Evolutionary conservation across 2,797 vertebrate species (phyloP).

Genomic region (Pelobates cultripes): DNA sequence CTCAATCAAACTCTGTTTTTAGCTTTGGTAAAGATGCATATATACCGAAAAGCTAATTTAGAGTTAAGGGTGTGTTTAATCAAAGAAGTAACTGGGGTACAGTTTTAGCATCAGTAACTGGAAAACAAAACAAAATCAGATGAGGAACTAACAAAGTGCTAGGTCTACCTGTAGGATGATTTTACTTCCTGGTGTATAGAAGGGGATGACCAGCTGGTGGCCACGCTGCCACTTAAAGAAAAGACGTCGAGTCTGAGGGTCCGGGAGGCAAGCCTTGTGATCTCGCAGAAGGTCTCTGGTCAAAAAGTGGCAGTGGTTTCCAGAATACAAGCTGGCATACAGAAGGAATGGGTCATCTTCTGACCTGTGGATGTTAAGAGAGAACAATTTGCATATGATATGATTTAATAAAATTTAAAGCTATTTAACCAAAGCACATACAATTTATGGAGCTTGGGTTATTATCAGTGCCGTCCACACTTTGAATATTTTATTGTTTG

Average conservation of each 20-base stretch:
- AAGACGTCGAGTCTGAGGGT: slow-evolving; percentile 73
- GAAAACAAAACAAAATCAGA: neutral
- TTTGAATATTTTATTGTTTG: no score
- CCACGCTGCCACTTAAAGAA: slow-evolving; percentile 98
- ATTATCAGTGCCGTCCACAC: no score
- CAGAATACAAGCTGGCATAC: slow-evolving; percentile 89
- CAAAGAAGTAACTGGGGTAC: neutral
- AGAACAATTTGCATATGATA: neutral
- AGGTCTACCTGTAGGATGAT: slow-evolving; percentile 83
- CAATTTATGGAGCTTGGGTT: no score
- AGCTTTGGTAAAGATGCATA: no score
- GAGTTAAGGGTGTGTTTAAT: no score
- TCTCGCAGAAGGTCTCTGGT: slow-evolving; percentile 92
- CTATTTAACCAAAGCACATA: no score
- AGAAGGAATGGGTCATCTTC: slow-evolving; percentile 93
- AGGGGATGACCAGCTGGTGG: slow-evolving; percentile 81
- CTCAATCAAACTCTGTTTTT: no score
- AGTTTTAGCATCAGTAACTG: neutral
- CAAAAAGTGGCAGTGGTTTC: slow-evolving; percentile 88
- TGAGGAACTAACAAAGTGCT: neutral
- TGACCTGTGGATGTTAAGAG: slow-evolving; percentile 74
- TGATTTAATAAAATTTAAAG: no score
- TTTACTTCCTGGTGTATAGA: slow-evolving; percentile 57
- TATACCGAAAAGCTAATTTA: no score
- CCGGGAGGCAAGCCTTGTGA: slow-evolving; percentile 89